Percentiles rank a stretch among this genome's conserved stretches.
Evolutionary conservation across 2,888 invertebrate genomes (phyloP).

Genomic region (Napeogenes inachia): DNA sequence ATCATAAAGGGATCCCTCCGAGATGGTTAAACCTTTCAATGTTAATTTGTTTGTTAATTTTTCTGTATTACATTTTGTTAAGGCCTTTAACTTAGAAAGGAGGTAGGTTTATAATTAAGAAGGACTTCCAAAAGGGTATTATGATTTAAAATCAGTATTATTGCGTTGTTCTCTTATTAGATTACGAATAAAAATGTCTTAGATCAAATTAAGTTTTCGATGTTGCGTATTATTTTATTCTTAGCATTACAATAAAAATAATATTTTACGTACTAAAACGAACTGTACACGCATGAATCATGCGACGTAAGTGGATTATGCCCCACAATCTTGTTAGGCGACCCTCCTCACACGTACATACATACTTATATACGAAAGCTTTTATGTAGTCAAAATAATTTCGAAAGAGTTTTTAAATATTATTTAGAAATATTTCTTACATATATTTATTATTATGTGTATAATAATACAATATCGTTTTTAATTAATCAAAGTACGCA

Average conservation of each 20-base stretch:
- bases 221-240: background rate
- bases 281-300: slow-evolving; percentile 62
- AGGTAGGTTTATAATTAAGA: background rate
- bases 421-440: background rate
- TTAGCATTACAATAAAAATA: background rate
- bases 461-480: too few species aligned
- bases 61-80: slow-evolving; percentile 38
- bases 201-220: too few species aligned
- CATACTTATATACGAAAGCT: background rate
- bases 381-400: slow-evolving; percentile 8
- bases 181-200: too few species aligned
- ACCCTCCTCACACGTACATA: slow-evolving; percentile 63
- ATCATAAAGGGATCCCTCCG: slow-evolving; percentile 60
- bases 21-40: slow-evolving; percentile 60
- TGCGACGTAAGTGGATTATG: slow-evolving; percentile 66
- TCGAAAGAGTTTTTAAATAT: slow-evolving; percentile 2
- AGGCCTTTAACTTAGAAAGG: slow-evolving; percentile 4
- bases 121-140: background rate
- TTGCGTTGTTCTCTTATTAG: background rate
- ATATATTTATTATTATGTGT: background rate
- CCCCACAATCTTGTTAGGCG: slow-evolving; percentile 62
- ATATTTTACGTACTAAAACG: slow-evolving; percentile 6
- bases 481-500: background rate
- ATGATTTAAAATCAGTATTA: background rate
- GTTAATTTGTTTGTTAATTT: slow-evolving; percentile 70